Conservation (phyloP, 2,888 invertebrate species). For the Conops quadrifasciatus region DNA sequence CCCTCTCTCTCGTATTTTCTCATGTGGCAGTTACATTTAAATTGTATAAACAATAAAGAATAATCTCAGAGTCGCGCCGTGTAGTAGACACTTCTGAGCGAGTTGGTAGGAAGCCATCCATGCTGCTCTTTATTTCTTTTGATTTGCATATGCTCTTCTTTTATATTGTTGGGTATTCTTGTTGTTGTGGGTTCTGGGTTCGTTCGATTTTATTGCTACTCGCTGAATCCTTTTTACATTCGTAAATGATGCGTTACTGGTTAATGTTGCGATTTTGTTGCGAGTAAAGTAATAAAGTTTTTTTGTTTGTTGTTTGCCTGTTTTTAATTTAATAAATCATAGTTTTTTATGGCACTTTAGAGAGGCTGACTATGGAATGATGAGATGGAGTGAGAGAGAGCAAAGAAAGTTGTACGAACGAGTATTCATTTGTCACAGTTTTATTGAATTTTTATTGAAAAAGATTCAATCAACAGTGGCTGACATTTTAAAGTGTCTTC, state of each 20-base stretch:
- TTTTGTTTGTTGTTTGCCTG: neutral
- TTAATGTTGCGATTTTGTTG: slow-evolving; percentile 24
- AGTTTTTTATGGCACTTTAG: slow-evolving; percentile 5
- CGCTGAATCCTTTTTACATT: slow-evolving; percentile 24
- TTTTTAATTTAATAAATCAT: slow-evolving; percentile 20
- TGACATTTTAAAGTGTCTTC: too few species aligned
- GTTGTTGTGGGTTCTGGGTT: neutral
- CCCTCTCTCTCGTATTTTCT: neutral
- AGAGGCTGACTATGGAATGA: too few species aligned
- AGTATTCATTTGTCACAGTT: too few species aligned
- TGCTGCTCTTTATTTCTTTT: neutral
- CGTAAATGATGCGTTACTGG: slow-evolving; percentile 37
- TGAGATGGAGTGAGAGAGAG: neutral
- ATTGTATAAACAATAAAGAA: slow-evolving; percentile 58
- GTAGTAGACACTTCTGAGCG: neutral
- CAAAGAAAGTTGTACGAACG: neutral
- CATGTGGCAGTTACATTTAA: slow-evolving; percentile 29
- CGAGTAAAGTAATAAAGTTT: too few species aligned
- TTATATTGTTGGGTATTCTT: neutral
- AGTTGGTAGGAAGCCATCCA: slow-evolving; percentile 3
- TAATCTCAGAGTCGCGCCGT: slow-evolving; percentile 51
- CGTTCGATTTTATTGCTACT: slow-evolving; percentile 19
- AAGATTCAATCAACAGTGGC: too few species aligned
- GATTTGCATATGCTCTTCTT: slow-evolving; percentile 28
- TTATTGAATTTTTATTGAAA: too few species aligned